Evolutionary conservation across 1,140 invertebrate species (phyloP).

Genomic region (Solenopsis invicta): DNA sequence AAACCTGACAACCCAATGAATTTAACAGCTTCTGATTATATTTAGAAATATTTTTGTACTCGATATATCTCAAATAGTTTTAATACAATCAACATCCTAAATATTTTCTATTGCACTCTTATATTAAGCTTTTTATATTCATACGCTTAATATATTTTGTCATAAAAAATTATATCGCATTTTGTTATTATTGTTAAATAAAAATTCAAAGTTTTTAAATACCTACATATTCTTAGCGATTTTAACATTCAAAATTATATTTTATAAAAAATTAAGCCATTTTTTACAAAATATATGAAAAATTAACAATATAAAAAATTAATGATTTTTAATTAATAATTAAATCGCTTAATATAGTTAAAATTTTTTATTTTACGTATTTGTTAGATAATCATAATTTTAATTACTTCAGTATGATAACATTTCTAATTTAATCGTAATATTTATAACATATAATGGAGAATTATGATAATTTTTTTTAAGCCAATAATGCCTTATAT

Average conservation of each 20-base stretch:
- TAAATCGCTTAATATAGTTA: background rate
- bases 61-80: background rate
- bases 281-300: background rate
- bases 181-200: background rate
- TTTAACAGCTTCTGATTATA: background rate
- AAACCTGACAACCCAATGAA: background rate
- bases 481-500: background rate
- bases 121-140: background rate
- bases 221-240: background rate
- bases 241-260: constrained; percentile 5
- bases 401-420: background rate
- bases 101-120: background rate
- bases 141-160: background rate
- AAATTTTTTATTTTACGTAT: background rate
- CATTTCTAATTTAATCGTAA: background rate
- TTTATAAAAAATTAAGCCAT: background rate
- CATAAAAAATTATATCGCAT: constrained; percentile 1
- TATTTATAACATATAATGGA: background rate
- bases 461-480: background rate
- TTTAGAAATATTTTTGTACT: background rate
- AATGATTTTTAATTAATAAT: background rate
- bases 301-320: background rate
- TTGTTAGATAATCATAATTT: background rate
- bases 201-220: background rate
- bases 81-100: background rate